These are phyloP conservation scores for Adineta ricciae DNA, from an alignment of 2,888 invertebrate genomes.

Conservation along the genomic window DNA sequence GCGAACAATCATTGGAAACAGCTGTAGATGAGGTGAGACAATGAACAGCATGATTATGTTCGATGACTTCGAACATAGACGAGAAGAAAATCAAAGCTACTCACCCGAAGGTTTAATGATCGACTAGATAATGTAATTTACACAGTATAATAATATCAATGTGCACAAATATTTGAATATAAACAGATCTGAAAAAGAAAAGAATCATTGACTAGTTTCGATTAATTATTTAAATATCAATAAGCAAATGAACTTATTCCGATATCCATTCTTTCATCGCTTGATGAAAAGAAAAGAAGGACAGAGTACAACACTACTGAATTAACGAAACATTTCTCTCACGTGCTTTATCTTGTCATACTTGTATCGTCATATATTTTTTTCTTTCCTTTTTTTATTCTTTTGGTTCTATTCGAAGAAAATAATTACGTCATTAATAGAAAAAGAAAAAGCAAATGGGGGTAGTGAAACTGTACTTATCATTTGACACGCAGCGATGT, in stretches of 20 bases:
- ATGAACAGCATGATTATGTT: neutral
- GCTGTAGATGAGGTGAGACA: neutral
- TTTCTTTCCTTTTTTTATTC: neutral
- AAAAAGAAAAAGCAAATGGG: neutral
- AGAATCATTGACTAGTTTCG: neutral
- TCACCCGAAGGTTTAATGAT: neutral
- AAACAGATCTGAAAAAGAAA: neutral
- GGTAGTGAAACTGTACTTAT: neutral
- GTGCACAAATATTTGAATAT: neutral
- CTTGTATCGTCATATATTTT: neutral
- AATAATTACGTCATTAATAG: neutral
- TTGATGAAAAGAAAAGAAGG: neutral
- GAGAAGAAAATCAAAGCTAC: neutral
- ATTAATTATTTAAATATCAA: neutral
- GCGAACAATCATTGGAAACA: neutral
- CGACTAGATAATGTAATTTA: neutral
- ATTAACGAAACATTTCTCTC: neutral
- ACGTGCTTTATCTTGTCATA: neutral
- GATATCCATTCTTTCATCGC: neutral
- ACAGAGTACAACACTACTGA: too few relatives aligned
- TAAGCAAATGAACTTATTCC: neutral
- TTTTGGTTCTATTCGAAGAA: neutral
- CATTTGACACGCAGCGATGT: neutral
- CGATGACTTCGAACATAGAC: neutral
- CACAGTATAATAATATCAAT: neutral